Evolutionary conservation across 2,888 invertebrate genomes (phyloP), one percentile per base, ranked within the genome.

Genomic region (Trachelus iudaicus): DNA sequence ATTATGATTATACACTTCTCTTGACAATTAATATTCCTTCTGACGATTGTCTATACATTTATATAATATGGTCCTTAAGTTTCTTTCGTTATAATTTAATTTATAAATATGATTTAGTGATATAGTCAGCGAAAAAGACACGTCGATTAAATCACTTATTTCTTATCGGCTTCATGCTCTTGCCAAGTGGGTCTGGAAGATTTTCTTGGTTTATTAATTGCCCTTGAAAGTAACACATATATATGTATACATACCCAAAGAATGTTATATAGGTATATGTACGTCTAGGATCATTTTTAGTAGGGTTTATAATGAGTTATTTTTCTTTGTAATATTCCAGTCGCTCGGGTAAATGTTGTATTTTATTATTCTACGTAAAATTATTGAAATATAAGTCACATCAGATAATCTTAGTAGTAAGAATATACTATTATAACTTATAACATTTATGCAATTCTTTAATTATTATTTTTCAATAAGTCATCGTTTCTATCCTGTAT

Each of bases 21-120:
- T 56, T 56, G 56, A 56, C 56, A 56, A 56, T 56, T 73, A 75
- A 69, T 11, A 78, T 73, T 71, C 73, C 77, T 80, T 75, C 80
- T 78, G 83, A 82, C 85, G 85, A 86, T 85, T 85, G 86, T 86
- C 84, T 85, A 85, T 84, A 85, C 84, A 84, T 83, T 82, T 79
- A 82, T 74, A 82, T 80, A 79, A 81, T 79, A 77, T 84, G 85
- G 84, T 85, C 84, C 83, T 79, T 83, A 81, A 80, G 81, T 78
- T 81, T 85, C 69, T 69, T 83, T 83, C 56, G 15, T 56, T 56
- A 56, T 56, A 56, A 56, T 56, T 2, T 56, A 56, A 56, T 23
- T 56, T 56, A 56, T 56, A 56, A 56, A 56, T 56, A 56, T 9
- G 23, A 56, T 56, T 56, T 23, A 56, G 56, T 76, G 76, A 79